A percentile compares a stretch with the other conserved stretches of the same genome.
Conservation (phyloP, 2,113 vertebrate species). For the Petrocephalus zakoni region DNA sequence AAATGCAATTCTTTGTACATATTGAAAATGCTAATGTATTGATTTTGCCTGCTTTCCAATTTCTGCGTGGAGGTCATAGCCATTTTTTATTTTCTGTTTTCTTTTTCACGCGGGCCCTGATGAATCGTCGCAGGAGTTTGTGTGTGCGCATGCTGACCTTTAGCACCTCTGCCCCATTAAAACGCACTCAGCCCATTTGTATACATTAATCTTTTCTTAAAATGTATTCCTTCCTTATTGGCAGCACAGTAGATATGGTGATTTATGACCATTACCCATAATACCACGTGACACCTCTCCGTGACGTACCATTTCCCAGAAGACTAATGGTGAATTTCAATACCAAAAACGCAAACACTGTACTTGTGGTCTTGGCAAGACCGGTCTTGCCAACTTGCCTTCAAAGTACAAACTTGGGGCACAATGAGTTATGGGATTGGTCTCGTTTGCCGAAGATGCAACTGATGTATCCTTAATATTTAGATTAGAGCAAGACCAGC, state of each 20-base stretch:
- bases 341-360: too few species aligned
- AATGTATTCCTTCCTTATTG: background rate
- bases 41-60: background rate
- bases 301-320: background rate
- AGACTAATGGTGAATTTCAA: too few species aligned
- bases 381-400: too few species aligned
- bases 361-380: too few species aligned
- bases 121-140: background rate
- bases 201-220: background rate
- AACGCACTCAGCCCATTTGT: background rate
- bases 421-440: too few species aligned
- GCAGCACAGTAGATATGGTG: background rate
- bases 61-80: background rate
- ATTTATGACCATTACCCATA: background rate
- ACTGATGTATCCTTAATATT: too few species aligned
- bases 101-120: background rate
- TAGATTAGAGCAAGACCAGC: too few species aligned
- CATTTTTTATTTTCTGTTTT: background rate
- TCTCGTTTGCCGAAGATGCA: too few species aligned
- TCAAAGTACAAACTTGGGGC: background rate
- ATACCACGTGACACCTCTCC: background rate
- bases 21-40: background rate
- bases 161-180: background rate
- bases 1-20: background rate
- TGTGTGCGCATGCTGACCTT: background rate